These are phyloP conservation scores for Eucidaris tribuloides DNA, from an alignment of 35 echinoderm and acorn worm species.

Conservation along the genomic window DNA sequence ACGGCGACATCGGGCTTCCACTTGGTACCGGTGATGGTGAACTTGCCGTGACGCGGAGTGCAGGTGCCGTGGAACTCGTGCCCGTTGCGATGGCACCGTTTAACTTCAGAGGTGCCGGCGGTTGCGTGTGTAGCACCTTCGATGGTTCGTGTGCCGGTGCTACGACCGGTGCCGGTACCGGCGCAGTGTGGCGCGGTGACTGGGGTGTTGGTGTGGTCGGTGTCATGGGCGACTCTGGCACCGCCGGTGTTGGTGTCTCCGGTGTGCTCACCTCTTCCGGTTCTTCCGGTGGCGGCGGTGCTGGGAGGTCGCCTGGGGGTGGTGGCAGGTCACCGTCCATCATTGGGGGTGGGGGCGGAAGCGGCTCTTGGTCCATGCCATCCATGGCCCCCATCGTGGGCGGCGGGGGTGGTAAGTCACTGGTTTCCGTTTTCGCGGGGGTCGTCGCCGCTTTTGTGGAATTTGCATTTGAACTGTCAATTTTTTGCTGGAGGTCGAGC, in stretches of 20 bases:
- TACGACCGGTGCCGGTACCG: constrained; percentile 20
- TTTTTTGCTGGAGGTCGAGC: constrained; percentile 70
- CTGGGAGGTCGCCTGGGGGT: constrained; percentile 18
- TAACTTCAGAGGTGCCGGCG: background rate
- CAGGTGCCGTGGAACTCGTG: background rate
- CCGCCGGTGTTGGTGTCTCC: constrained; percentile 3
- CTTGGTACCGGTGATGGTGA: constrained; percentile 3
- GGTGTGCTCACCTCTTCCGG: background rate
- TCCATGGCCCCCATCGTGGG: background rate
- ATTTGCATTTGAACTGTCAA: constrained; percentile 21
- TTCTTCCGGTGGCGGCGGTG: constrained; percentile 56
- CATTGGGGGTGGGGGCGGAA: constrained; percentile 47
- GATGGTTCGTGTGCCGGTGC: background rate
- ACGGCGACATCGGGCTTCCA: background rate
- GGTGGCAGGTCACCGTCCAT: constrained; percentile 49
- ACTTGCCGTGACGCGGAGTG: background rate
- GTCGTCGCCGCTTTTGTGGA: too few species aligned
- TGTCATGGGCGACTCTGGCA: background rate
- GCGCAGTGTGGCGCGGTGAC: background rate
- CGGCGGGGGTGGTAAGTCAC: background rate
- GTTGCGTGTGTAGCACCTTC: constrained; percentile 4
- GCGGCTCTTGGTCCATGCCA: background rate
- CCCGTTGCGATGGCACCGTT: background rate
- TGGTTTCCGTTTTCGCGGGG: background rate
- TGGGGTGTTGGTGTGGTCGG: constrained; percentile 18